Conservation (phyloP, 1,140 invertebrate species). For the Drosophila varians region DNA sequence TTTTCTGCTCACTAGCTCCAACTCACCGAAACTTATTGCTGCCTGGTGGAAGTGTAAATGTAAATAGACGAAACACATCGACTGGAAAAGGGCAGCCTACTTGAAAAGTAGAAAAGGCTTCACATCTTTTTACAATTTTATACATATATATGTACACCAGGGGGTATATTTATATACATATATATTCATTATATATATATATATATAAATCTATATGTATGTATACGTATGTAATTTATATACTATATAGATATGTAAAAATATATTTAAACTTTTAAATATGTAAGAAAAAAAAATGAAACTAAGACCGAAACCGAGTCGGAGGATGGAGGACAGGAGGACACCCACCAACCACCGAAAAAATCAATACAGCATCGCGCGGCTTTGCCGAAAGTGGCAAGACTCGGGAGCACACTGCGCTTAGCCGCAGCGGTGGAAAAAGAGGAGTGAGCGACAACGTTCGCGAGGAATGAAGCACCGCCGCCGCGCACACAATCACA, state of each 20-base stretch:
- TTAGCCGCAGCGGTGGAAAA: neutral
- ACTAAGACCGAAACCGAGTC: neutral
- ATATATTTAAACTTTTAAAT: no score
- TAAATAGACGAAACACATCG: neutral
- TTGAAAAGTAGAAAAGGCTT: neutral
- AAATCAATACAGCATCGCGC: conserved; percentile 79
- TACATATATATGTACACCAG: neutral
- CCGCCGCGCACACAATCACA: conserved; percentile 3
- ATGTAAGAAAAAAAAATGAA: neutral
- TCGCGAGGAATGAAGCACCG: neutral
- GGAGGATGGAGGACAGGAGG: neutral
- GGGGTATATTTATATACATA: neutral
- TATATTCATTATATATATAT: neutral
- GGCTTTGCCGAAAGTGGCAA: conserved; percentile 33
- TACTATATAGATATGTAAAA: neutral
- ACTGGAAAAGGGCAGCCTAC: neutral
- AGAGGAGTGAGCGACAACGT: neutral
- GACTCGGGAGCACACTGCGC: neutral
- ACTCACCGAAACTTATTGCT: neutral
- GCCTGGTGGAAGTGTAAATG: neutral
- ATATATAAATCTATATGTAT: neutral
- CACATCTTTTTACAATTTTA: neutral
- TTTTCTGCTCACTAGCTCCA: neutral
- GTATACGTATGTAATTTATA: neutral
- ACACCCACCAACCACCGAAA: conserved; percentile 41